Conservation (phyloP, 1,140 invertebrate genomes). For the Pachypsylla venusta region DNA sequence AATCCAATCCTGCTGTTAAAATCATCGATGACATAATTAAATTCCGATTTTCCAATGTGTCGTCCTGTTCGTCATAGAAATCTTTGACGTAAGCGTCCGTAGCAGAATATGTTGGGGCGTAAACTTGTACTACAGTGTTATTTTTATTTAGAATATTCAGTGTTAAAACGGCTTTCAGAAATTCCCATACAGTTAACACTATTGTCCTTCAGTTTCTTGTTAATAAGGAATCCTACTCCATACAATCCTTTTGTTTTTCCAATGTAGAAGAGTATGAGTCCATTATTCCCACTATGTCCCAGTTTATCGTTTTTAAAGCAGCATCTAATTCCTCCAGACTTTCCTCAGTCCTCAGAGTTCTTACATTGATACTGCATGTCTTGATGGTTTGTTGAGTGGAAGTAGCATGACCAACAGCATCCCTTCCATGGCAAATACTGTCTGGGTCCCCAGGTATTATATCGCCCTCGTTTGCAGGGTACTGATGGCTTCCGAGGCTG, state of each 20-base stretch:
- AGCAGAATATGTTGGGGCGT: too few species aligned
- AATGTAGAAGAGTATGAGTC: not conserved
- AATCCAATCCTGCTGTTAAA: conserved; percentile 8
- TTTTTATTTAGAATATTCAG: not conserved
- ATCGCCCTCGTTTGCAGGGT: not conserved
- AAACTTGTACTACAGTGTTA: not conserved
- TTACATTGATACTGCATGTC: not conserved
- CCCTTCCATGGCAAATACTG: not conserved
- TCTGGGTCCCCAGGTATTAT: not conserved
- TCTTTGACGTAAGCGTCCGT: not conserved
- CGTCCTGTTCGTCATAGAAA: not conserved
- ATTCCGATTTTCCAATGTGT: not conserved
- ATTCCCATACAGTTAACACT: not conserved
- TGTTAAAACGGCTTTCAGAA: not conserved
- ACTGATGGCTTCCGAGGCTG: not conserved
- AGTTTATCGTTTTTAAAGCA: not conserved
- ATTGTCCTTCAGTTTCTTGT: not conserved
- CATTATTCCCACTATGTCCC: not conserved
- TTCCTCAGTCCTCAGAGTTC: not conserved
- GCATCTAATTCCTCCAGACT: not conserved
- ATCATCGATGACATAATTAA: conserved; percentile 3
- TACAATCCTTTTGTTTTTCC: not conserved
- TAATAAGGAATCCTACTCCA: conserved; percentile 8
- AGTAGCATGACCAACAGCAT: not conserved
- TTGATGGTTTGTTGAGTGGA: not conserved